A percentile compares a stretch with the other conserved stretches of the same genome.
Conservation (phyloP, 2,797 vertebrate genomes). For the Alectoris magna region DNA sequence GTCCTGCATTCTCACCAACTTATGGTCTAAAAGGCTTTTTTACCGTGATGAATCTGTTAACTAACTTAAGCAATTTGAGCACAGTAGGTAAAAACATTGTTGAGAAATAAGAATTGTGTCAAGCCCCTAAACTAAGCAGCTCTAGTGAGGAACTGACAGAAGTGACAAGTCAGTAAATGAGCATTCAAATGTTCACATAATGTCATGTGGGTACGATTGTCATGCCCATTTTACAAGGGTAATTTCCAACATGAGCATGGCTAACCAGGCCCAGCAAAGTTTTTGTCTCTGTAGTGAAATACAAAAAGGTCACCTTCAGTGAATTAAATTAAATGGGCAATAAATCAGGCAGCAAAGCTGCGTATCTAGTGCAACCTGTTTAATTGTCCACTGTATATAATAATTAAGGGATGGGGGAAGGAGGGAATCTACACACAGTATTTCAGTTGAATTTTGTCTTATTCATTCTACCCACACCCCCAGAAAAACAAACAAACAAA, state of each 20-base stretch:
- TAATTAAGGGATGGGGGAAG: not conserved
- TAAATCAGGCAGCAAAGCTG: slow-evolving; percentile 58
- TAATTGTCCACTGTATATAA: slow-evolving; percentile 1
- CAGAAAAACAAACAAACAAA: not conserved
- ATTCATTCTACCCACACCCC: not conserved
- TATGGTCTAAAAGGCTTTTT: not conserved
- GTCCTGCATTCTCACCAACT: not conserved
- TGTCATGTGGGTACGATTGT: not conserved
- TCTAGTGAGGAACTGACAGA: not conserved
- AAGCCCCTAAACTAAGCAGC: not conserved
- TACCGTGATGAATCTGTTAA: not conserved
- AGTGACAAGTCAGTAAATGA: not conserved
- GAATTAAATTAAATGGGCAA: slow-evolving; percentile 65
- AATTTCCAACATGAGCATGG: not conserved
- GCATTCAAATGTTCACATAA: not conserved
- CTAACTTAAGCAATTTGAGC: not conserved
- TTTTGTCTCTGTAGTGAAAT: slow-evolving; percentile 24
- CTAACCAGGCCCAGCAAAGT: slow-evolving; percentile 14
- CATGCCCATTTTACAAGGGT: not conserved
- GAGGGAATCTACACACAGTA: not conserved
- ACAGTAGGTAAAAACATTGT: not conserved
- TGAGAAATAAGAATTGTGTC: not conserved
- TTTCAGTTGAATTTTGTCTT: not conserved
- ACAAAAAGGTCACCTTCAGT: slow-evolving; percentile 62
- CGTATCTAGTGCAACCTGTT: slow-evolving; percentile 22